phyloP scores from a whole-genome alignment of 2,797 vertebrate species.

The Lutjanus campechanus region DNA sequence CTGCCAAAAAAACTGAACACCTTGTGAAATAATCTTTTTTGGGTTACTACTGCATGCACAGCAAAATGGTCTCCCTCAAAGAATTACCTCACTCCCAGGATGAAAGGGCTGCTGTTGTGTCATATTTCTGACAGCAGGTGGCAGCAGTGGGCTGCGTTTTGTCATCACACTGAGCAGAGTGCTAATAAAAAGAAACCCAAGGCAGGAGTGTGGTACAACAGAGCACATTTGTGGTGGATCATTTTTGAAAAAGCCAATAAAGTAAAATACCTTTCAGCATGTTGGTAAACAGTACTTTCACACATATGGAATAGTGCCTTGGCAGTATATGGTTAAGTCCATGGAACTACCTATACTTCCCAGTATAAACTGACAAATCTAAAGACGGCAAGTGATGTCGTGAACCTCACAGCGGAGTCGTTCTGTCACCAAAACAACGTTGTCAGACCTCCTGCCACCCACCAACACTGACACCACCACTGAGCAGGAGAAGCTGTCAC shows the following conservation, averaged over 20 bases:
- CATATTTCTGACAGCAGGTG: conserved; percentile 71
- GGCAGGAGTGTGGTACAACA: conserved; percentile 28
- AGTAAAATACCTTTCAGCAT: conserved; percentile 27
- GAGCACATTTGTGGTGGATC: conserved; percentile 34
- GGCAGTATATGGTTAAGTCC: conserved; percentile 56
- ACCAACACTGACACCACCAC: conserved; percentile 77
- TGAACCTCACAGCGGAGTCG: conserved; percentile 75
- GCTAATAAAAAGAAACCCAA: conserved; percentile 42
- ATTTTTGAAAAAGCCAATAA: conserved; percentile 50
- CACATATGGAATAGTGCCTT: conserved; percentile 45
- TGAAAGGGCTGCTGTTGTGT: conserved; percentile 31
- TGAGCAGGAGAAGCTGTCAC: conserved; percentile 80
- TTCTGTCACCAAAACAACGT: conserved; percentile 84
- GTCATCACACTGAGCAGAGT: conserved; percentile 9
- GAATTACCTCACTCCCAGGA: conserved; percentile 54
- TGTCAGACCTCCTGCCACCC: conserved; percentile 80
- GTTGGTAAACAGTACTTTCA: conserved; percentile 42
- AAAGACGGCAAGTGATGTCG: conserved; percentile 78
- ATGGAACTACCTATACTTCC: conserved; percentile 62
- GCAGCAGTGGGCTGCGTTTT: conserved; percentile 76
- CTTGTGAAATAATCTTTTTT: conserved; percentile 57
- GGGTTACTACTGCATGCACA: conserved; percentile 36
- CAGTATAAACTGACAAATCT: conserved; percentile 77
- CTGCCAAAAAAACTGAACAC: conserved; percentile 37
- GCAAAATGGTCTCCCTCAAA: conserved; percentile 45